Evolutionary conservation across 2,113 vertebrate species (phyloP).

Genomic region (Periophthalmodon schlosseri): DNA sequence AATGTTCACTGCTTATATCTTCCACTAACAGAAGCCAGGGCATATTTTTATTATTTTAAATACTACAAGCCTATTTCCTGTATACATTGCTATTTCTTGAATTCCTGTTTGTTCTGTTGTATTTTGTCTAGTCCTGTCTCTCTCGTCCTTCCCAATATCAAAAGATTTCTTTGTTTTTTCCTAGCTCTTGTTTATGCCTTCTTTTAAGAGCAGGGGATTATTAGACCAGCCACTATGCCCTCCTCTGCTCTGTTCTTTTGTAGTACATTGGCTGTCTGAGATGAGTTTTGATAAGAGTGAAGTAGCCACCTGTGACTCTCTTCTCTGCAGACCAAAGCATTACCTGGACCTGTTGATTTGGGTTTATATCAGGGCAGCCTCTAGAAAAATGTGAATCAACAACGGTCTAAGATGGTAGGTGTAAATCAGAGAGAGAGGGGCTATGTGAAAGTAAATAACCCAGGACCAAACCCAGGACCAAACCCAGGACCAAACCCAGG

Average conservation of each 20-base stretch:
- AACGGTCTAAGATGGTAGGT: not conserved
- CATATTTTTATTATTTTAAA: too few species aligned
- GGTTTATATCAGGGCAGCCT: slow-evolving; percentile 48
- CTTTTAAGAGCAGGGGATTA: slow-evolving; percentile 46
- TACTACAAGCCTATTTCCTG: too few species aligned
- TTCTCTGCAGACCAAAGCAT: not conserved
- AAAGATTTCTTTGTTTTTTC: slow-evolving; percentile 25
- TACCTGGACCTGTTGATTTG: slow-evolving; percentile 59
- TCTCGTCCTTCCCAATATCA: slow-evolving; percentile 15
- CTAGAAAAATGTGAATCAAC: slow-evolving; percentile 53
- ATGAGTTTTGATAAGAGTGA: slow-evolving; percentile 54
- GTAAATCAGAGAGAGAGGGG: not conserved
- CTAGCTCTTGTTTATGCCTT: slow-evolving; percentile 50
- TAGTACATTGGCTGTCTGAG: slow-evolving; percentile 55
- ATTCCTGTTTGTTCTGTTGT: too few species aligned
- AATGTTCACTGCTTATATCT: too few species aligned
- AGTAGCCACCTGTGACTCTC: slow-evolving; percentile 50
- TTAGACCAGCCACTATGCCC: slow-evolving; percentile 47
- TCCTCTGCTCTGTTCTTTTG: slow-evolving; percentile 37
- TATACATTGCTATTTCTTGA: not conserved
- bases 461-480: too few species aligned
- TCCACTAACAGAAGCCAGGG: too few species aligned
- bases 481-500: too few species aligned
- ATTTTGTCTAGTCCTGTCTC: not conserved
- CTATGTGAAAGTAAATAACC: not conserved